phyloP scores from a whole-genome alignment of 2,888 invertebrate species.

The Tetramorium bicarinatum region DNA sequence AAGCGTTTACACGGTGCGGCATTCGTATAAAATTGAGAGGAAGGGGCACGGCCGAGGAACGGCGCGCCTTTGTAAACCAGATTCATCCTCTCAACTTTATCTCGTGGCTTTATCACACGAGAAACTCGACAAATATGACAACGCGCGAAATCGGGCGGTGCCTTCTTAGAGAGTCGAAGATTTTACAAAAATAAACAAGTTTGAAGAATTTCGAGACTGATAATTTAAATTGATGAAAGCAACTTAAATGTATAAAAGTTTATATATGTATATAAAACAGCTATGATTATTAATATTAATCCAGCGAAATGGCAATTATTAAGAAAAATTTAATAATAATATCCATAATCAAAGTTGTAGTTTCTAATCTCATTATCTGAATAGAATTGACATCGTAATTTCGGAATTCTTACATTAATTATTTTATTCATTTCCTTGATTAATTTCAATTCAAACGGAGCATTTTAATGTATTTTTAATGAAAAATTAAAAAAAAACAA shows the following conservation, averaged over 20 bases:
- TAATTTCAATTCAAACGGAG: not conserved
- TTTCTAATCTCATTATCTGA: not conserved
- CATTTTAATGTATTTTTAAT: not conserved
- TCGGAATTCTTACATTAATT: not conserved
- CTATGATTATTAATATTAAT: not conserved
- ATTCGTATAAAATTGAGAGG: conserved; percentile 36
- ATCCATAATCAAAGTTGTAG: not conserved
- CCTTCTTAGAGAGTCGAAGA: not conserved
- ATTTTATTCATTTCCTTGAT: not conserved
- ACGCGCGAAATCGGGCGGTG: conserved; percentile 10
- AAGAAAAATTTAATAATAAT: not conserved
- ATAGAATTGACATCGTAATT: not conserved
- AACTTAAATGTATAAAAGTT: conserved; percentile 3
- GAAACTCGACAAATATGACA: conserved; percentile 37
- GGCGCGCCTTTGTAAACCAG: conserved; percentile 48
- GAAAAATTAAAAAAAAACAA: not conserved
- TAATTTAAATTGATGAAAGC: not conserved
- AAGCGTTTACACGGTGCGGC: conserved; percentile 31
- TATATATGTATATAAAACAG: not conserved
- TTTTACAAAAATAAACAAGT: not conserved
- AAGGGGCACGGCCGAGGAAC: conserved; percentile 42
- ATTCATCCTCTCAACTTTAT: conserved; percentile 43
- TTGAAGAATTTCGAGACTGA: not conserved
- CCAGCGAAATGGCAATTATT: not conserved
- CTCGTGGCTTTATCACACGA: conserved; percentile 35